Conservation (phyloP, 2,797 vertebrate genomes). For the Darevskia nairensis region DNA sequence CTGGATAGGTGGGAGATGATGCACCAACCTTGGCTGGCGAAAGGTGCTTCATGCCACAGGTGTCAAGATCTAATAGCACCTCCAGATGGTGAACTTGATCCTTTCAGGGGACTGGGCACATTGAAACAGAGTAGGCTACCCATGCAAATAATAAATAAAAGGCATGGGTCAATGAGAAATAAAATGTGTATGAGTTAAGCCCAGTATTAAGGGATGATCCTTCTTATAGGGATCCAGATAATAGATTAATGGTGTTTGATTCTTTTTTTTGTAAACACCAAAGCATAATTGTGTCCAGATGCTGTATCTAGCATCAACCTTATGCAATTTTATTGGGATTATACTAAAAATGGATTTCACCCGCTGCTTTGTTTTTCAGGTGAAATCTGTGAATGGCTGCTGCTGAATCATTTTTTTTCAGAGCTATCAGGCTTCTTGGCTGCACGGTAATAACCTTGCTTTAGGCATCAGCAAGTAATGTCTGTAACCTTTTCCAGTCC, state of each 20-base stretch:
- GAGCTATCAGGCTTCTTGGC: slow-evolving; percentile 13
- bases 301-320: neutral
- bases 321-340: neutral
- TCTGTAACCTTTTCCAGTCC: slow-evolving; percentile 21
- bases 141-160: neutral
- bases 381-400: slow-evolving; percentile 20
- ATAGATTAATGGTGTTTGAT: neutral
- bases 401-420: slow-evolving; percentile 17
- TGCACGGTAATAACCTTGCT: neutral
- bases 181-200: neutral
- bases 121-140: neutral
- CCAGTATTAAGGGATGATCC: neutral
- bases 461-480: slow-evolving; percentile 6
- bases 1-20: neutral
- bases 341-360: neutral
- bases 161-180: neutral
- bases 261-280: neutral
- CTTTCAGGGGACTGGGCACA: neutral
- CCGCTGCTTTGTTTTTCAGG: slow-evolving; percentile 37
- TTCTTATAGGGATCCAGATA: neutral
- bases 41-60: neutral
- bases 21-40: neutral
- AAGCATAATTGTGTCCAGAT: neutral
- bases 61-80: neutral
- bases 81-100: neutral